Conservation (phyloP, 1,140 invertebrate species). For the Cherax destructor region DNA sequence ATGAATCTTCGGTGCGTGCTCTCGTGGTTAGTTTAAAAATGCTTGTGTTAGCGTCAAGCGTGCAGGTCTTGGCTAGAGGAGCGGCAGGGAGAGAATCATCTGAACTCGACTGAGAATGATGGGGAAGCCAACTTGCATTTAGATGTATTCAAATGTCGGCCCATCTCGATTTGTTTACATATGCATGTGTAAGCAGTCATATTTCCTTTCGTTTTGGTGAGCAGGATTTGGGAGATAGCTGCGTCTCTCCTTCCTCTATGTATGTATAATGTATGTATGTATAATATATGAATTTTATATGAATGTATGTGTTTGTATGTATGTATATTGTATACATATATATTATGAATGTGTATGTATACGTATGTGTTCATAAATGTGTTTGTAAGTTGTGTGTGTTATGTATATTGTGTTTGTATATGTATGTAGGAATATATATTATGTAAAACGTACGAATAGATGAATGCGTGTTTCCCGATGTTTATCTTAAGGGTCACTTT, state of each 20-base stretch:
- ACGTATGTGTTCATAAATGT: no score
- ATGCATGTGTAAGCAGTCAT: slow-evolving; percentile 61
- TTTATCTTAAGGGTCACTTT: slow-evolving; percentile 11
- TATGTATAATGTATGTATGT: slow-evolving; percentile 13
- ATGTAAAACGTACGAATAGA: no score
- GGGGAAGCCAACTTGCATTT: slow-evolving; percentile 49
- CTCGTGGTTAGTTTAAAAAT: slow-evolving; percentile 34
- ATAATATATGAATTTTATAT: background rate
- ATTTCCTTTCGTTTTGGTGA: slow-evolving; percentile 61
- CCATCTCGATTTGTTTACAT: slow-evolving; percentile 62
- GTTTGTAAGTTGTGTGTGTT: no score
- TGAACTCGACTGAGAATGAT: slow-evolving; percentile 34
- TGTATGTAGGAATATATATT: no score
- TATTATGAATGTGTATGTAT: no score
- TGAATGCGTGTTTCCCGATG: no score
- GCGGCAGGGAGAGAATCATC: slow-evolving; percentile 17
- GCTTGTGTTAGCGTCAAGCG: slow-evolving; percentile 29
- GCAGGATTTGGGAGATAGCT: slow-evolving; percentile 39
- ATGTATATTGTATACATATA: no score
- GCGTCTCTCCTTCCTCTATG: slow-evolving; percentile 2
- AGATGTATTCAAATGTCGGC: slow-evolving; percentile 56
- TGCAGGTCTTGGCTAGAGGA: slow-evolving; percentile 29
- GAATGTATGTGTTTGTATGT: no score
- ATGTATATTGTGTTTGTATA: no score
- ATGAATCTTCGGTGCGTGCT: slow-evolving; percentile 14